phyloP scores from a whole-genome alignment of 2,113 vertebrate species.

The Nesogale talazaci region DNA sequence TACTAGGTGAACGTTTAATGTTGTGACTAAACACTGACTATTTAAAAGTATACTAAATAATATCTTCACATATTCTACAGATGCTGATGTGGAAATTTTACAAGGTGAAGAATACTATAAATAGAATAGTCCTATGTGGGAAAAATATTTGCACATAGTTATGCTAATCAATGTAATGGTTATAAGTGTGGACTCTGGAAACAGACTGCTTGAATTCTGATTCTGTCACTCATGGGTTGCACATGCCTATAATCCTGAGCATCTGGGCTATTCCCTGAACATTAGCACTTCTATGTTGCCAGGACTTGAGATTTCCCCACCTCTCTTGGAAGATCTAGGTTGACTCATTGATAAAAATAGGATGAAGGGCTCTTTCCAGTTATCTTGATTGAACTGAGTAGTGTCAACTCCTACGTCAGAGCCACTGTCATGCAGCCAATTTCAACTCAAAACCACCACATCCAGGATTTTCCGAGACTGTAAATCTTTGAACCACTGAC shows the following conservation, averaged over 20 bases:
- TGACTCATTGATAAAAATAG: not conserved
- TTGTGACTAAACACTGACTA: not conserved
- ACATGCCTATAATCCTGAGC: not conserved
- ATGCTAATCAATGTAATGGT: not conserved
- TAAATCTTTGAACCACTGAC: too few relatives aligned
- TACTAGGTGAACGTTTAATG: not conserved
- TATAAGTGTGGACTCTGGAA: not conserved
- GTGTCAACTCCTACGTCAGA: not conserved
- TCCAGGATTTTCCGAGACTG: too few relatives aligned
- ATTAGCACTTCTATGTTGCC: too few relatives aligned
- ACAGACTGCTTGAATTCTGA: not conserved
- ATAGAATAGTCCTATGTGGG: not conserved
- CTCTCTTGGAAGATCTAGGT: not conserved
- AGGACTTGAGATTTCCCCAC: not conserved
- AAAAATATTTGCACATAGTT: not conserved
- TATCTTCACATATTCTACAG: not conserved
- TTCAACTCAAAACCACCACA: too few relatives aligned
- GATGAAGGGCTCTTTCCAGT: not conserved
- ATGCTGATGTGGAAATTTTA: not conserved
- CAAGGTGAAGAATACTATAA: not conserved
- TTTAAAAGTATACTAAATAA: not conserved
- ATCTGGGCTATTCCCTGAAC: not conserved
- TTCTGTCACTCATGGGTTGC: too few relatives aligned
- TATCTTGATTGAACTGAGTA: not conserved
- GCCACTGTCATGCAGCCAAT: too few relatives aligned